These are phyloP conservation scores for Athripsodes cinereus DNA, from an alignment of 2,888 invertebrate genomes.

Conservation along the genomic window DNA sequence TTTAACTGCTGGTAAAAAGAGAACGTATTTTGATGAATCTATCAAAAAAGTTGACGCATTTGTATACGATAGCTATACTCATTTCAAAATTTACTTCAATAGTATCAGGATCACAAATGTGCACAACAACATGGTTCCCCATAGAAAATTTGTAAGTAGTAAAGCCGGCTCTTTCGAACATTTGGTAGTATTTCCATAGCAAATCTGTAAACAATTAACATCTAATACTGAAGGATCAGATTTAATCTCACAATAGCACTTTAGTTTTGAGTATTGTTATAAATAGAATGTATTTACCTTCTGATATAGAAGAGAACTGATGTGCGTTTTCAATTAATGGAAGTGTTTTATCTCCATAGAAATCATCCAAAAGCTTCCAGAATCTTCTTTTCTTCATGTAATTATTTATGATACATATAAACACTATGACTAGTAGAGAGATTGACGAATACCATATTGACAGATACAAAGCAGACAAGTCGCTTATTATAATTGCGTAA, in stretches of 20 bases:
- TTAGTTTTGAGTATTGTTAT: too few relatives aligned
- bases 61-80: too few relatives aligned
- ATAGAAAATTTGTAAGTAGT: conserved; percentile 12
- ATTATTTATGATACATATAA: neutral
- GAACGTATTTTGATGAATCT: too few relatives aligned
- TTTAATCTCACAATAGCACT: too few relatives aligned
- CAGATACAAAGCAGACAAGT: neutral
- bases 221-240: too few relatives aligned
- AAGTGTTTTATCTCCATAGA: conserved; percentile 13
- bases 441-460: neutral
- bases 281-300: too few relatives aligned
- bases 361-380: conserved; percentile 15
- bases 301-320: conserved; percentile 13
- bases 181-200: neutral
- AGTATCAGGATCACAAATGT: conserved; percentile 13
- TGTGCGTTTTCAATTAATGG: conserved; percentile 21
- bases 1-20: too few relatives aligned
- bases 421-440: neutral
- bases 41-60: too few relatives aligned
- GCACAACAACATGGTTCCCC: conserved; percentile 7
- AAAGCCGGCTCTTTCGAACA: conserved; percentile 1
- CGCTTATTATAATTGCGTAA: too few relatives aligned
- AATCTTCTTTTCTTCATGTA: conserved; percentile 20
- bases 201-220: neutral
- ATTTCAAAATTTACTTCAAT: conserved; percentile 10